Percentiles rank a stretch among this genome's conserved stretches.
Conservation (phyloP, 2,888 invertebrate species). For the Drosophila limbata region DNA sequence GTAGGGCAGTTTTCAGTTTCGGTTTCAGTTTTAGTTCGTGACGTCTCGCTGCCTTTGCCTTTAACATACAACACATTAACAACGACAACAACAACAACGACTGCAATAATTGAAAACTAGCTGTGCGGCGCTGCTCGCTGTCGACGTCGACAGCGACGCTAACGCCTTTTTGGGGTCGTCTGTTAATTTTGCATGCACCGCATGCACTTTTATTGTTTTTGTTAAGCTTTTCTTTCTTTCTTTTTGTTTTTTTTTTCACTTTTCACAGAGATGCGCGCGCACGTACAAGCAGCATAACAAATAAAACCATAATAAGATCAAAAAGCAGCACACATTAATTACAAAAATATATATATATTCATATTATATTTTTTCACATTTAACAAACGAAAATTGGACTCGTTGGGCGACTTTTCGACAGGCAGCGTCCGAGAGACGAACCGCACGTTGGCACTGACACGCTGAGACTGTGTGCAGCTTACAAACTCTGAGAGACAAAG, state of each 20-base stretch:
- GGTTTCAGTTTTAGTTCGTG: conserved; percentile 38
- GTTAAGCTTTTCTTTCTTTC: conserved; percentile 25
- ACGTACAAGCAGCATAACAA: conserved; percentile 30
- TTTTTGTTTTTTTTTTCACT: conserved; percentile 41
- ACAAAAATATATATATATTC: conserved; percentile 20
- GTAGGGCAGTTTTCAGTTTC: conserved; percentile 41
- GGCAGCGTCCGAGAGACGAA: conserved; percentile 54
- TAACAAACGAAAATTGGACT: conserved; percentile 53
- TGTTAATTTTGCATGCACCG: conserved; percentile 57
- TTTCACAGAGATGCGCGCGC: conserved; percentile 45
- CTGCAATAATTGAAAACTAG: conserved; percentile 60
- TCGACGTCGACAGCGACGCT: conserved; percentile 15
- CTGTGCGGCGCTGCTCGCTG: conserved; percentile 23
- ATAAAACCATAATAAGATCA: conserved; percentile 2
- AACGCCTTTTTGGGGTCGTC: conserved; percentile 32
- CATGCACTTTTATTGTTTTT: conserved; percentile 43
- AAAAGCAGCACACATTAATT: conserved; percentile 38
- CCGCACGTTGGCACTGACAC: conserved; percentile 64
- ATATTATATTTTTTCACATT: conserved; percentile 57
- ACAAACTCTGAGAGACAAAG: conserved; percentile 28
- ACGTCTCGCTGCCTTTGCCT: conserved; percentile 47
- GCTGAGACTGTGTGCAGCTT: conserved; percentile 48
- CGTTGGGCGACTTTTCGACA: conserved; percentile 38
- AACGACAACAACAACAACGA: conserved; percentile 22
- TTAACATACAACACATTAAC: conserved; percentile 42